Percentiles rank a stretch among this genome's conserved stretches.
Conservation (phyloP, 2,113 vertebrate genomes). For the Xenopus tropicalis region DNA sequence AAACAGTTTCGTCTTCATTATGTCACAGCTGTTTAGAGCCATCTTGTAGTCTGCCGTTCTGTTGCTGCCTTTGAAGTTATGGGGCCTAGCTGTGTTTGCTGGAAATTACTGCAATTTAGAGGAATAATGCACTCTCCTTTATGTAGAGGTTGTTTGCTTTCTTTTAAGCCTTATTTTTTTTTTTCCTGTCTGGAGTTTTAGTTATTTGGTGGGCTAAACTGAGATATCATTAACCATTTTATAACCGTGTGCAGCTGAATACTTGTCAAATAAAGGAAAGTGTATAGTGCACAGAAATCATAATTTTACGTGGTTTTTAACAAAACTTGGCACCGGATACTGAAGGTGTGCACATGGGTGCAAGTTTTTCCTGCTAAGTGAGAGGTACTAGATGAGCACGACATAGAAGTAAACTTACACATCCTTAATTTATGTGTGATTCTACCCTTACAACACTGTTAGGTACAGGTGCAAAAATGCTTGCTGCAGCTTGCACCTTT, state of each 20-base stretch:
- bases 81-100: conserved; percentile 38
- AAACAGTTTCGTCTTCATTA: conserved; percentile 43
- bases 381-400: no score
- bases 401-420: no score
- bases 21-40: conserved; percentile 45
- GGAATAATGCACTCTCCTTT: conserved; percentile 45
- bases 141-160: conserved; percentile 38
- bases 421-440: no score
- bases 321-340: no score
- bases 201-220: conserved; percentile 30
- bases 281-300: no score
- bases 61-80: conserved; percentile 43
- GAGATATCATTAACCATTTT: conserved; percentile 31
- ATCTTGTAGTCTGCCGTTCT: conserved; percentile 42
- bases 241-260: background rate
- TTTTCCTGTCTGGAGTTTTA: conserved; percentile 21
- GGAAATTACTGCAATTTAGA: conserved; percentile 44
- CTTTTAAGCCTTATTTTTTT: conserved; percentile 37
- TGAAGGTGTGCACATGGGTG: no score
- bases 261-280: no score
- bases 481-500: no score
- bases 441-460: no score
- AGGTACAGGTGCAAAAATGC: no score
- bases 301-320: no score
- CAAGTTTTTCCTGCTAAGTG: no score